Percentiles rank a stretch among this genome's conserved stretches.
These are phyloP conservation scores for Gastrophryne carolinensis DNA, from an alignment of 2,797 vertebrate species.

Conservation along the genomic window DNA sequence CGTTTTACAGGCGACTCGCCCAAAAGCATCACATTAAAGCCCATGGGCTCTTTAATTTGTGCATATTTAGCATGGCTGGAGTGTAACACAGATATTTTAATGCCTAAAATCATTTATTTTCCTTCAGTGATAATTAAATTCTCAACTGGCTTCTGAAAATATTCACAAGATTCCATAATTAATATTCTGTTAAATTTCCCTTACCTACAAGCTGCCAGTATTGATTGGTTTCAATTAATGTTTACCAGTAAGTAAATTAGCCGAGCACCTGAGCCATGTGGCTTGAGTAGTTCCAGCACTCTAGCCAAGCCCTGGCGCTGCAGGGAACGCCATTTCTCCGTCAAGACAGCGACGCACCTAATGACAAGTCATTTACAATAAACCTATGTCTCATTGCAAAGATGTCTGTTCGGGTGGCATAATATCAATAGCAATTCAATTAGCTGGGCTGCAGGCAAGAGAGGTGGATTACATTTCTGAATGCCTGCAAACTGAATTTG, in stretches of 20 bases:
- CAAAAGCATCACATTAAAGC: too few species aligned
- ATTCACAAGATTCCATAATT: constrained; percentile 27
- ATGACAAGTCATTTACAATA: constrained; percentile 76
- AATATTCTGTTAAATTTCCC: constrained; percentile 54
- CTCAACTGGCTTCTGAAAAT: constrained; percentile 14
- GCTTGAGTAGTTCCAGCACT: constrained; percentile 61
- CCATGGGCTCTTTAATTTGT: constrained; percentile 23
- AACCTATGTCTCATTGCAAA: constrained; percentile 73
- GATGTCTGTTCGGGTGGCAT: constrained; percentile 80
- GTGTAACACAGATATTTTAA: constrained; percentile 15
- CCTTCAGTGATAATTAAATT: constrained; percentile 38
- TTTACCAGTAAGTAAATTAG: constrained; percentile 74
- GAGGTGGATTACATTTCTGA: constrained; percentile 56
- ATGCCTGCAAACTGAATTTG: constrained; percentile 57
- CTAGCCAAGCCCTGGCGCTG: constrained; percentile 62
- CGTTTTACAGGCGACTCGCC: too few species aligned
- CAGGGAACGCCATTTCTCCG: constrained; percentile 77
- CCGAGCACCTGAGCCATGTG: constrained; percentile 69
- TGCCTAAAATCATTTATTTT: constrained; percentile 28
- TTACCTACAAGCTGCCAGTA: constrained; percentile 62
- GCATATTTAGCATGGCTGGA: neutral
- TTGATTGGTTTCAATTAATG: constrained; percentile 74
- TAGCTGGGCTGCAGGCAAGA: constrained; percentile 70
- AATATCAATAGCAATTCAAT: constrained; percentile 86
- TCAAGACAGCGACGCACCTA: constrained; percentile 70